Evolutionary conservation across 37 sponge, comb jelly and placozoan genomes (phyloP).

Genomic region (Eunapius fragilis): DNA sequence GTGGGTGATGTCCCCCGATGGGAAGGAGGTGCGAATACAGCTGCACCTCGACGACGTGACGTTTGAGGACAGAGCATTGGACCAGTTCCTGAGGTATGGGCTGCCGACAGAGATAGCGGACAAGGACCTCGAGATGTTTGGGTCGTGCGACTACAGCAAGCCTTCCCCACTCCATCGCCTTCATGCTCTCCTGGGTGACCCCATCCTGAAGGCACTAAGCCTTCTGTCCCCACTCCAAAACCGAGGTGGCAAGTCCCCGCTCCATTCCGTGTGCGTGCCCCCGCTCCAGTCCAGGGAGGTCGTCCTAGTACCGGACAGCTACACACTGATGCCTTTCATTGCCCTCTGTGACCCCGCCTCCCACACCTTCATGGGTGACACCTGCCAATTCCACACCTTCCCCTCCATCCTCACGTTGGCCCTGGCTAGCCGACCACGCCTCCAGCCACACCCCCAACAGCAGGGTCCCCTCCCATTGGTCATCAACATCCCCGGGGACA

Average conservation of each 20-base stretch:
- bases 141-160: neutral
- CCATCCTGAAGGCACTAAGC: slow-evolving; percentile 33
- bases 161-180: slow-evolving; percentile 27
- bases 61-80: slow-evolving; percentile 58
- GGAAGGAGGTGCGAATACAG: too few species aligned
- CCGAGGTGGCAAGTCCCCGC: too few species aligned
- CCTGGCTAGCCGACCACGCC: too few species aligned
- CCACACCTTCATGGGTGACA: too few species aligned
- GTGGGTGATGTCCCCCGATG: too few species aligned
- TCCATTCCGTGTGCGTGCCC: too few species aligned
- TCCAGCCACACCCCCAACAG: slow-evolving; percentile 58
- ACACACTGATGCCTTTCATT: slow-evolving; percentile 51
- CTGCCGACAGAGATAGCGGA: slow-evolving; percentile 36
- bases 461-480: slow-evolving; percentile 58
- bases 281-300: neutral
- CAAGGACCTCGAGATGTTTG: slow-evolving; percentile 45
- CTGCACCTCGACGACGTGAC: too few species aligned
- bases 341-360: too few species aligned
- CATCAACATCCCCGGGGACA: slow-evolving; percentile 66
- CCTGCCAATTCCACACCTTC: too few species aligned
- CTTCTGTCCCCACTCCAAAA: too few species aligned
- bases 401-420: too few species aligned
- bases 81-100: slow-evolving; percentile 41
- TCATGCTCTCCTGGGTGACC: slow-evolving; percentile 24
- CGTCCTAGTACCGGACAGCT: slow-evolving; percentile 63